Percentiles rank a stretch among this genome's conserved stretches.
These are phyloP conservation scores for Trogon surrucura DNA, from an alignment of 2,113 vertebrate genomes.

Conservation along the genomic window DNA sequence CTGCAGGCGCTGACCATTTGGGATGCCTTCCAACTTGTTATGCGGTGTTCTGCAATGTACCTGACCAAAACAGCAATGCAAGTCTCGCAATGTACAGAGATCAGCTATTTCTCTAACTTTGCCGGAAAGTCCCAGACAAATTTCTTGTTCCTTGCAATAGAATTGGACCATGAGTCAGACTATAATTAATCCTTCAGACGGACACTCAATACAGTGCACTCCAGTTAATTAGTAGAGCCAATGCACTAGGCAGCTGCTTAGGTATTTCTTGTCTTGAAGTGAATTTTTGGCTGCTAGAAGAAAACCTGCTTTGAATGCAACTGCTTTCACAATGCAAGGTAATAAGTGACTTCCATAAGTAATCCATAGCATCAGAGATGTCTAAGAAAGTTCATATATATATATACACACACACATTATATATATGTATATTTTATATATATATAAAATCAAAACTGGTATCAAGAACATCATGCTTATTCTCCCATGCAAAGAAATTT, in stretches of 20 bases:
- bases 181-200: not conserved
- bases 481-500: not conserved
- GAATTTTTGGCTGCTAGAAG: not conserved
- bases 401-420: not conserved
- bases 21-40: not conserved
- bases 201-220: not conserved
- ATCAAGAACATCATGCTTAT: not conserved
- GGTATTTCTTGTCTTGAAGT: not conserved
- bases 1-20: not conserved
- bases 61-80: not conserved
- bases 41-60: rapidly evolving
- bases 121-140: not conserved
- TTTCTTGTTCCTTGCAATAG: not conserved
- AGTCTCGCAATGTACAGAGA: not conserved
- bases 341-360: not conserved
- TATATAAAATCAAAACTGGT: not conserved
- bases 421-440: too few relatives aligned
- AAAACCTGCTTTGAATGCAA: not conserved
- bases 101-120: not conserved
- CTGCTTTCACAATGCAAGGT: not conserved
- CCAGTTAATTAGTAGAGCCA: not conserved
- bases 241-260: not conserved
- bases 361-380: not conserved
- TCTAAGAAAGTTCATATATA: not conserved
- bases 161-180: not conserved